Base-by-base conservation (phyloP, 2,113 vertebrate genomes). In the Chelonoidis abingdonii region DNA sequence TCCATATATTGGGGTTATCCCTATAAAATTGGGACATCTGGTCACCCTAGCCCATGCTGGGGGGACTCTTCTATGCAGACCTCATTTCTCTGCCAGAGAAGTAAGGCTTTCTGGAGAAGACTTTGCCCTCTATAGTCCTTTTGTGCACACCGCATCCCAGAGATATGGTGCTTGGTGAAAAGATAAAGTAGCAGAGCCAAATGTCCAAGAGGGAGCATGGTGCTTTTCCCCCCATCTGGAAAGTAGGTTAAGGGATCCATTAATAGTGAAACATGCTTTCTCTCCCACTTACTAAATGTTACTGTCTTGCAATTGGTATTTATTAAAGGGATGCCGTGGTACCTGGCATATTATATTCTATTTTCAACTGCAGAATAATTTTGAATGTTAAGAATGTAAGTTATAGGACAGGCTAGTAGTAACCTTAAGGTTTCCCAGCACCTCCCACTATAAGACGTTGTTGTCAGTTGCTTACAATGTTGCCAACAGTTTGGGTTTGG, bases 101-200 rank as follows among this genome's bases (percentile, higher is more conserved):
- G 50, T 1, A 17, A 75, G 5, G 22, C 11, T 65, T 90, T 89
- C 56, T 53, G 5, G 8, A 53, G 21, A 31, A 85, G 92, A 93
- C 76, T 93, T 8, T 65, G 94, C 95, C 95, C 95, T 57, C 96
- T 96, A 69, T 85, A 72, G 95, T 8, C 93, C 44, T 10, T 62
- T 84, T 35, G 35, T 29, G 8, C 94, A 94, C 92, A 92, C 9
- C 50, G 44, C 72, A 53, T 35, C 24, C 62, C 31, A 13, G 62
- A 89, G 81, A 82, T 5, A 38, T 0, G 0, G 62, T 1, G 25
- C 14, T 19, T 35, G 6, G 27, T 9, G 7, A 1, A 50, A 83
- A 75, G 2, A 5, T 2, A 0, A 53, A 47, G 41, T 6, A 52
- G 75, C 82, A 27, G 38, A 89, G 1, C 17, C 3, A 86, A 27